phyloP scores from a whole-genome alignment of 2,888 invertebrate species.

The Pomacea canaliculata region DNA sequence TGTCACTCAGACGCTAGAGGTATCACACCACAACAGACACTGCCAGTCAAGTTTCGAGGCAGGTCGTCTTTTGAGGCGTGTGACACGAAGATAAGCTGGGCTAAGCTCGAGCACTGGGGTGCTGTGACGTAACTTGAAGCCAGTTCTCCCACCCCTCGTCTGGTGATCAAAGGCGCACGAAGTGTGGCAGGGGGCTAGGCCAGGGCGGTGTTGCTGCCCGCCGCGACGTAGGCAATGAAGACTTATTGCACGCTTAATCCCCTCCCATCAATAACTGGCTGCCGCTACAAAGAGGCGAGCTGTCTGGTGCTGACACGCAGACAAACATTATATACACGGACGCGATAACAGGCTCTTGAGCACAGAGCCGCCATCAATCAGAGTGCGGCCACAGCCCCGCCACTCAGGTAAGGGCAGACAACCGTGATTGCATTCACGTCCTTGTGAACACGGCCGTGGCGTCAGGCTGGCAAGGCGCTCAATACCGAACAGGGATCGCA shows the following conservation, averaged over 20 bases:
- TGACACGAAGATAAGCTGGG: too few species aligned
- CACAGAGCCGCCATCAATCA: slow-evolving; percentile 11
- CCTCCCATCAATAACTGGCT: slow-evolving; percentile 18
- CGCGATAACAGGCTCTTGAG: slow-evolving; percentile 12
- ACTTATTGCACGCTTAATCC: slow-evolving; percentile 17
- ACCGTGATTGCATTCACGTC: too few species aligned
- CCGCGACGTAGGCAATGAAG: slow-evolving; percentile 1
- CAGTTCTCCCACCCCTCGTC: not conserved
- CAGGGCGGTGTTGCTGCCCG: not conserved
- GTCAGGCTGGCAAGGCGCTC: slow-evolving; percentile 17
- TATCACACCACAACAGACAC: too few species aligned
- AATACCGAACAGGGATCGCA: slow-evolving; percentile 17
- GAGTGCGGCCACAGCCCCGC: not conserved
- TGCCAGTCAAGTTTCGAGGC: too few species aligned
- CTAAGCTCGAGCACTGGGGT: too few species aligned
- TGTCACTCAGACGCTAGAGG: too few species aligned
- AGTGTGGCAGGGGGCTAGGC: not conserved
- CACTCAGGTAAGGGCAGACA: not conserved
- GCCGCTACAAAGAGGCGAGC: slow-evolving; percentile 9
- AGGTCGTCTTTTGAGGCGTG: too few species aligned
- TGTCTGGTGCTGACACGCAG: slow-evolving; percentile 18
- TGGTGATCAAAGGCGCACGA: not conserved
- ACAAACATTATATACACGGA: slow-evolving; percentile 23
- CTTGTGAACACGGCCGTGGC: not conserved
- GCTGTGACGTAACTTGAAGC: not conserved